A percentile compares a stretch with the other conserved stretches of the same genome.
Evolutionary conservation across 2,113 vertebrate species (phyloP).

Genomic region (Gavialis gangeticus): DNA sequence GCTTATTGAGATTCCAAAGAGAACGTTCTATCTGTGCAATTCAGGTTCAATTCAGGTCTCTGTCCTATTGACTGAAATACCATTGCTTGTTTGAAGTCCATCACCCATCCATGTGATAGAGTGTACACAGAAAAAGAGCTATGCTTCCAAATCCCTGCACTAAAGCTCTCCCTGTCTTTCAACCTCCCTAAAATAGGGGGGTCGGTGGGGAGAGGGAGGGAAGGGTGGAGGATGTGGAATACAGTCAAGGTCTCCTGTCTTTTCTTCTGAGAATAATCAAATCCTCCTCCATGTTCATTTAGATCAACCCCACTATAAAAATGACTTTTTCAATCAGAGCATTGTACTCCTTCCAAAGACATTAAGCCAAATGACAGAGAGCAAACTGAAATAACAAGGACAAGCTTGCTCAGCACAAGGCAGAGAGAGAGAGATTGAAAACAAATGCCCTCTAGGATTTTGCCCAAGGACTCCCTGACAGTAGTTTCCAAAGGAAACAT

Average conservation of each 20-base stretch:
- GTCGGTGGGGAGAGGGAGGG: neutral
- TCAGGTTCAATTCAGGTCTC: constrained; percentile 15
- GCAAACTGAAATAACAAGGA: constrained; percentile 66
- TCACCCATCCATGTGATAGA: neutral
- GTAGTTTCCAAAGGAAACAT: neutral
- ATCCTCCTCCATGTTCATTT: constrained; percentile 68
- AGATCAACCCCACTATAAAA: constrained; percentile 62
- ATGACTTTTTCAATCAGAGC: constrained; percentile 70
- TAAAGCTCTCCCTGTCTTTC: constrained; percentile 33
- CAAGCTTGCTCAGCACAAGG: constrained; percentile 44
- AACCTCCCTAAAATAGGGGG: constrained; percentile 43
- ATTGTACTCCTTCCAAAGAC: constrained; percentile 71
- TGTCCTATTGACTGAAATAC: neutral
- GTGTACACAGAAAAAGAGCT: constrained; percentile 11
- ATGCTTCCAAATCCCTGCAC: neutral
- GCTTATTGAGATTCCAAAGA: neutral
- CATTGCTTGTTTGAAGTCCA: constrained; percentile 15
- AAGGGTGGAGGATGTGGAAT: neutral
- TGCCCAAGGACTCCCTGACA: constrained; percentile 30
- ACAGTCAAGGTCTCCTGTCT: constrained; percentile 62
- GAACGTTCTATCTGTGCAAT: neutral
- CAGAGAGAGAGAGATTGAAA: constrained; percentile 34
- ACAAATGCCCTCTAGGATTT: neutral
- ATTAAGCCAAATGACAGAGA: constrained; percentile 66
- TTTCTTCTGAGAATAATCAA: constrained; percentile 44